Base-by-base conservation (phyloP, 2,113 vertebrate species). In the Sceloporus tristichus region DNA sequence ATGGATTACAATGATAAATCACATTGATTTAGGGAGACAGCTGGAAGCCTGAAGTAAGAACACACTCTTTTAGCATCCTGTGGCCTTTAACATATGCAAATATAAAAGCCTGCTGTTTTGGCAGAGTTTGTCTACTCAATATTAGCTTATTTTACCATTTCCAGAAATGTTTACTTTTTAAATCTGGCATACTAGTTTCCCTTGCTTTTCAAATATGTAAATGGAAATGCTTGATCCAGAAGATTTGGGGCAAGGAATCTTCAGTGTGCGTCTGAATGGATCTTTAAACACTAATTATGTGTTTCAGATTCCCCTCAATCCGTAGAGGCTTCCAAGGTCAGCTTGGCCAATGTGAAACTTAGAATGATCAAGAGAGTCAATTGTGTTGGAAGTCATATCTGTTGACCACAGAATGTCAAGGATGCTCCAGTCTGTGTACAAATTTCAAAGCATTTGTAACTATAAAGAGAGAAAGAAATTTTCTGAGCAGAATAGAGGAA, bases 1-100 rank as follows among this genome's bases (percentile, higher is more conserved):
- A 86, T 90, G 77, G 88, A 73, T 90, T 77, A 54, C 74, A 90
- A 19, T 86, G 85, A 86, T 82, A 73, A 86, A 90, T 90, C 53
- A 62, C 74, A 83, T 82, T 83, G 48, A 86, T 86, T 70, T 83
- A 70, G 48, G 8, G 10, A 79, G 82, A 66, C 82, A 85, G 82
- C 48, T 34, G 66, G 34, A 76, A 68, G 73, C 48, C 62, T 66
- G 27, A 53, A 65, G 68, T 53, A 74, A 80, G 54, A 66, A 38
- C 23, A 73, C 53, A 42, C 54, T 80, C 68, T 56, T 62, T 11
- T 84, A 56, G 79, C 74, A 82, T 48, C 56, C 7, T 14, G n/a
- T 81, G 70, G 77, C 88, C 78, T 76, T 85, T 74, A 74, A 38
- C 77, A 84, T 70, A 88, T 16, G 2, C 75, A 88, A 77, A 83